These are phyloP conservation scores for Mandrillus leucophaeus DNA, from an alignment of 2,113 vertebrate species.

Conservation along the genomic window DNA sequence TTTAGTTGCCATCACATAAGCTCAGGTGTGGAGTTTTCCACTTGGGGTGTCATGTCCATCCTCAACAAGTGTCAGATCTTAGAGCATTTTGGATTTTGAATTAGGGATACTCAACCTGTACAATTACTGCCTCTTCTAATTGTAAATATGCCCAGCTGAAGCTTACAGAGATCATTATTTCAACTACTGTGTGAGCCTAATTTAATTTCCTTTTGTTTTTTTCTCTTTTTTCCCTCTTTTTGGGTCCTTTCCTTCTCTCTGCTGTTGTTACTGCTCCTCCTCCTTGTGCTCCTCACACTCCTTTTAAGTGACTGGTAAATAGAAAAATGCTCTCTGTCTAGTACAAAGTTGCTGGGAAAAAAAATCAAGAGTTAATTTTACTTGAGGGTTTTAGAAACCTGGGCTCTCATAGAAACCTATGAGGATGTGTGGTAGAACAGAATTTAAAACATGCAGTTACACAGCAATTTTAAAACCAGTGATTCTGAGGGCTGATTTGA, in stretches of 20 bases:
- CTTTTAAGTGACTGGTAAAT: neutral
- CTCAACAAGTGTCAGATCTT: neutral
- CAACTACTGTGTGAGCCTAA: neutral
- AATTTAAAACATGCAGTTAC: slow-evolving; percentile 72
- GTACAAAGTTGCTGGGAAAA: neutral
- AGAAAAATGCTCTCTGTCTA: slow-evolving; percentile 2
- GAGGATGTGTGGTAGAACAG: slow-evolving; percentile 70
- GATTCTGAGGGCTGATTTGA: slow-evolving; percentile 83
- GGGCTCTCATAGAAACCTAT: slow-evolving; percentile 13
- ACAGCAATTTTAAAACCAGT: slow-evolving; percentile 82
- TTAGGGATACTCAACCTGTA: neutral
- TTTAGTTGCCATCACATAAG: neutral
- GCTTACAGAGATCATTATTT: neutral
- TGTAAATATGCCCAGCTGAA: neutral
- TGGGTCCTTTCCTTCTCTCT: neutral
- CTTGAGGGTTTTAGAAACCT: slow-evolving; percentile 46
- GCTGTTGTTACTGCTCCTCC: neutral
- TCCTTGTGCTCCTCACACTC: neutral
- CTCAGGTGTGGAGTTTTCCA: neutral
- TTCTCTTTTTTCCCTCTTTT: neutral
- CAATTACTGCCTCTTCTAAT: neutral
- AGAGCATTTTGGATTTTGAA: neutral
- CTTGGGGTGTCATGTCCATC: neutral
- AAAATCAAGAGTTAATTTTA: slow-evolving; percentile 49
- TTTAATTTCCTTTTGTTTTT: neutral